These are phyloP conservation scores for Apostichopus leukothele DNA, from an alignment of 53 echinoderm and acorn worm genomes.

Conservation along the genomic window DNA sequence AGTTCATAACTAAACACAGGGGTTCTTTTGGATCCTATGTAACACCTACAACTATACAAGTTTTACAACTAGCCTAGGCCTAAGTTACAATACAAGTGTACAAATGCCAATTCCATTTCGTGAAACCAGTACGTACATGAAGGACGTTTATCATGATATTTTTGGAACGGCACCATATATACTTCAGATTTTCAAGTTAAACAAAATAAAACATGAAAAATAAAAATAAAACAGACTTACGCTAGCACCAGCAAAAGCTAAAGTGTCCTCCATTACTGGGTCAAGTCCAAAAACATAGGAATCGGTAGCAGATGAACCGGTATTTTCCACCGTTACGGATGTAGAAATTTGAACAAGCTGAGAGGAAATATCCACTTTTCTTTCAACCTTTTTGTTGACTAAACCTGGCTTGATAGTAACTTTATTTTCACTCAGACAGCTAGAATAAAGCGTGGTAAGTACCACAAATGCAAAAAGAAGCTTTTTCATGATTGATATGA, in stretches of 20 bases:
- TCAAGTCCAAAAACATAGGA: slow-evolving; percentile 80
- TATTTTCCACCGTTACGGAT: slow-evolving; percentile 71
- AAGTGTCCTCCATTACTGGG: slow-evolving; percentile 55
- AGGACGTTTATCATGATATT: neutral
- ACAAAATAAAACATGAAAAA: neutral
- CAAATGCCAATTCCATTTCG: neutral
- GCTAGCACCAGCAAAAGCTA: slow-evolving; percentile 73
- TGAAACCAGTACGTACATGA: neutral
- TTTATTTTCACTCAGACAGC: slow-evolving; percentile 56
- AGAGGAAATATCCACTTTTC: slow-evolving; percentile 82
- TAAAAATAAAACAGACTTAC: slow-evolving; percentile 57
- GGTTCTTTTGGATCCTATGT: too few species aligned
- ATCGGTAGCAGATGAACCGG: slow-evolving; percentile 62
- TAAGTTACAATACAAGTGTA: too few species aligned
- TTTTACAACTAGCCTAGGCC: too few species aligned
- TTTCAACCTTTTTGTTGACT: slow-evolving; percentile 83
- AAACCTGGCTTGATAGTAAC: slow-evolving; percentile 74
- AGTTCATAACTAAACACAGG: too few species aligned
- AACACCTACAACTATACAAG: too few species aligned
- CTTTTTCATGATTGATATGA: slow-evolving; percentile 17
- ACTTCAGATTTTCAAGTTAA: neutral
- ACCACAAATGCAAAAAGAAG: slow-evolving; percentile 13
- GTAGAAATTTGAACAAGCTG: slow-evolving; percentile 85
- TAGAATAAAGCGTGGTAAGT: slow-evolving; percentile 38
- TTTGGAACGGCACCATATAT: neutral